Conservation (phyloP, 2,888 invertebrate species). For the Drosophila merina region DNA sequence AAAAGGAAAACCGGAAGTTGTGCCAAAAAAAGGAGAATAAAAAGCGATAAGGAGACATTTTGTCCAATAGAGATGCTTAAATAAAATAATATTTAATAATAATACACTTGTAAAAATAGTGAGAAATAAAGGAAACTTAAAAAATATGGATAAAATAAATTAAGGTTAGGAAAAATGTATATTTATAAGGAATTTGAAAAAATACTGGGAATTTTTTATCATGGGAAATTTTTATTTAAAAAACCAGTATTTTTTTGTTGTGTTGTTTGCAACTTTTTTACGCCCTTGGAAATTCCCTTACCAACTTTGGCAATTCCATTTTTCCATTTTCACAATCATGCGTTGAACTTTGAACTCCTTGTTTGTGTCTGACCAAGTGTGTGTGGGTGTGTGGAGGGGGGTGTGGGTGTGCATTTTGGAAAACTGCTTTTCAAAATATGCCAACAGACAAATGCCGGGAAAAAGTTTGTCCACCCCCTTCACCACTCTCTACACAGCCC, state of each 20-base stretch:
- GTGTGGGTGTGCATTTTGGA: conserved; percentile 57
- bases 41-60: conserved; percentile 15
- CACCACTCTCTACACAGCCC: neutral
- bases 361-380: conserved; percentile 20
- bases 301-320: conserved; percentile 81
- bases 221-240: neutral
- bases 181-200: neutral
- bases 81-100: too few species aligned
- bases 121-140: too few species aligned
- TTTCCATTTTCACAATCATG: conserved; percentile 81
- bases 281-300: conserved; percentile 51
- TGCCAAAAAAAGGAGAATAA: conserved; percentile 54
- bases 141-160: too few species aligned
- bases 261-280: conserved; percentile 60
- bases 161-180: too few species aligned
- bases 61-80: too few species aligned
- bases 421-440: conserved; percentile 76
- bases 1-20: conserved; percentile 58
- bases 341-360: conserved; percentile 80
- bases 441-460: conserved; percentile 58
- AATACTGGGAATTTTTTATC: neutral
- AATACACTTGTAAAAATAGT: too few species aligned
- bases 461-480: conserved; percentile 53
- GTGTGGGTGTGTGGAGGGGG: conserved; percentile 21
- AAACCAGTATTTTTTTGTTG: conserved; percentile 2